Evolutionary conservation across 1,140 invertebrate species (phyloP), one percentile per base, ranked within the genome.

Genomic region (Papilio glaucus): DNA sequence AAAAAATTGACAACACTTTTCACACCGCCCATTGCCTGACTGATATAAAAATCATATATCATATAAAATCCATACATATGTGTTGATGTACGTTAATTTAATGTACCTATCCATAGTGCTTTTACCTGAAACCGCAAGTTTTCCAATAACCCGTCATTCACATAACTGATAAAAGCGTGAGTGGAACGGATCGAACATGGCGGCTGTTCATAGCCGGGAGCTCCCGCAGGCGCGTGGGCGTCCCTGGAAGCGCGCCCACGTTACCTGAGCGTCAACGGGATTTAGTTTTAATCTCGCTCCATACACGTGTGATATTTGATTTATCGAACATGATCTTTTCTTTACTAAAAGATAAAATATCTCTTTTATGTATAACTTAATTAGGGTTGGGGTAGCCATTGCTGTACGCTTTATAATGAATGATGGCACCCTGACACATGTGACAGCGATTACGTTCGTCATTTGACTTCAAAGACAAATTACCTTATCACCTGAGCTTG

Each of bases 211-310:
- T 33, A 33, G 6, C 10, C 49, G 12, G 18, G n/a, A 18, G n/a
- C 15, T n/a, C 4, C 24, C 49, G 18, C 49, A 21, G 21, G 21
- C n/a, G 21, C 21, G 49, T 13, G 49, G 49, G 21, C 49, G 49
- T 57, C 49, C 49, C 21, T 21, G 49, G 21, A 10, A 57, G 24
- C 49, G 12, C 49, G 21, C 49, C 49, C 49, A 57, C 49, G 49
- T 12, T 21, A 57, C 21, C 49, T 57, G 18, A 13, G 24, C 10
- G n/a, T n/a, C n/a, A 24, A 57, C 21, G 21, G 49, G 21, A 57
- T 57, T 57, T 2, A 24, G 49, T 21, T 26, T 57, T 13, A 57
- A 57, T 57, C 49, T 26, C 21, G 12, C 4, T 26, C 29, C 29
- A 57, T 57, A 57, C 21, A 24, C 49, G 21, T 57, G 49, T 57